Percentiles rank a stretch among this genome's conserved stretches.
phyloP scores from a whole-genome alignment of 2,888 invertebrate genomes.

The Andricus curvator region DNA sequence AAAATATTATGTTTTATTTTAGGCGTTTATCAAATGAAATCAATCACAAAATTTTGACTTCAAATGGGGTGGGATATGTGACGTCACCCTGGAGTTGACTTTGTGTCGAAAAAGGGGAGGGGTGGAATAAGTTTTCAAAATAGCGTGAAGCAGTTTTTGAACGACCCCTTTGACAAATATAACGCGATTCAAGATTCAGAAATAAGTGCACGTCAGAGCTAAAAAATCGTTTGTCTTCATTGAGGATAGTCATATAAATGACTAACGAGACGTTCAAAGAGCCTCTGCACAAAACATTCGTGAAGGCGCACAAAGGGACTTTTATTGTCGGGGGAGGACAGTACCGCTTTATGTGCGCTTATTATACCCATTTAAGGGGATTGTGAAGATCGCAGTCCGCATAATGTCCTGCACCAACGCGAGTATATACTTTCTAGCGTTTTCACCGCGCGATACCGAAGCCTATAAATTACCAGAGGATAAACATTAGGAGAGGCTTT shows the following conservation, averaged over 20 bases:
- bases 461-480: conserved; percentile 34
- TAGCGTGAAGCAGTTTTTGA: too few species aligned
- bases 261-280: conserved; percentile 31
- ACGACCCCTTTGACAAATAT: too few species aligned
- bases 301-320: conserved; percentile 27
- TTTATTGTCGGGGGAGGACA: conserved; percentile 38
- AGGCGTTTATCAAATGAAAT: too few species aligned
- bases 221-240: not conserved
- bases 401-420: conserved; percentile 30
- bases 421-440: conserved; percentile 22
- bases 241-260: conserved; percentile 14
- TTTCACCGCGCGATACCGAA: conserved; percentile 2
- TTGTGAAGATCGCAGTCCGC: conserved; percentile 33
- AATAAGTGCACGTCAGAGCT: not conserved
- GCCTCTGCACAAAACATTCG: conserved; percentile 21
- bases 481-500: conserved; percentile 26
- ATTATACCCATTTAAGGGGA: conserved; percentile 38
- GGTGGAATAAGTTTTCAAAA: too few species aligned
- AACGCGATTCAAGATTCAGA: not conserved
- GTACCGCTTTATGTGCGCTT: conserved; percentile 29
- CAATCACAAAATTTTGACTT: too few species aligned
- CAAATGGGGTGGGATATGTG: too few species aligned
- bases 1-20: too few species aligned
- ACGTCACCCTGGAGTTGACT: too few species aligned
- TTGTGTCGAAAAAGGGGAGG: too few species aligned